Base-by-base conservation (phyloP, 2,797 vertebrate genomes). In the Karalla daura region DNA sequence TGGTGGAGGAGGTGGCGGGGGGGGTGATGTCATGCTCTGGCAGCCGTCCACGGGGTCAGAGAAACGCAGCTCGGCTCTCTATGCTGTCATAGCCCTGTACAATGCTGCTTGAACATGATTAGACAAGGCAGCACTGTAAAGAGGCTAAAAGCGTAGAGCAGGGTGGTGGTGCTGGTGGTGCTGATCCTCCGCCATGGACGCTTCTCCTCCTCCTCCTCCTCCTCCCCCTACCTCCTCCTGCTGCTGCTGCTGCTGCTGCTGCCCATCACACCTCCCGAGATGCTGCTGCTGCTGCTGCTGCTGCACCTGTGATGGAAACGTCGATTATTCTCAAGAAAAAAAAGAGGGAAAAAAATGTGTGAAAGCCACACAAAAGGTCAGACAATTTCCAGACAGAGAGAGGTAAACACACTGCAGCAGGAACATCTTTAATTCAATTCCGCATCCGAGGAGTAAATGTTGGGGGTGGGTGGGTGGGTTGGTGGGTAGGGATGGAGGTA, bases 51-150 rank as follows among this genome's bases (percentile, higher is more conserved):
- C 2, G 70, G 76, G 79, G 86, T 76, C 74, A 70, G 63, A 43
- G 56, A 55, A 18, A 78, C 54, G 81, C 68, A 63, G 84, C 72
- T 50, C 84, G 59, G 80, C 68, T 90, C 93, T 93, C 93, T 88
- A 75, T 55, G 93, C 92, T 85, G 89, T 94, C 93, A 94, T 94
- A 94, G 93, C 94, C 94, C 94, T 94, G 94, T 94, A 94, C 94
- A 94, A 94, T 94, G 94, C 94, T 94, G 94, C 93, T 94, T 94
- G 94, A 94, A 91, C 91, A 80, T 86, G 81, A 93, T 83, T 86
- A 91, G 86, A 94, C 94, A 94, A 94, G 93, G 93, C 94, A 94
- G 93, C 94, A 94, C 91, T 91, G 92, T 94, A 94, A 94, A 94
- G 94, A 94, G 93, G 94, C 94, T 94, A 90, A 93, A 88, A 91